Conservation (phyloP, 2,888 invertebrate genomes). For the Mactromeris polynyma region DNA sequence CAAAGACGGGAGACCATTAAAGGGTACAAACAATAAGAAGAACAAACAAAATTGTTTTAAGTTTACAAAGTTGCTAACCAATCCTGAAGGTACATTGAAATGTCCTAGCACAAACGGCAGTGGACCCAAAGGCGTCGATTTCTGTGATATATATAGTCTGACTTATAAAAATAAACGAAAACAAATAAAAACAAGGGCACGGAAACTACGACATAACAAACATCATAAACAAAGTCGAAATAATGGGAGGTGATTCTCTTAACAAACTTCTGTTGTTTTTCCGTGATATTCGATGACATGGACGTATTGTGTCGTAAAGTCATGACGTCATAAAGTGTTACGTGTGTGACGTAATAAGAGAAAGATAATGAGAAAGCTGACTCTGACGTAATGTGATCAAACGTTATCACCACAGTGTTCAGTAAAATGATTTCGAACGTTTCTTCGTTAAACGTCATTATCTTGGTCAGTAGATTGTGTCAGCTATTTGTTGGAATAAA, state of each 20-base stretch:
- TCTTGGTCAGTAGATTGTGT: conserved; percentile 33
- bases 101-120: background rate
- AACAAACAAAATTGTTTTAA: conserved; percentile 55
- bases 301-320: conserved; percentile 5
- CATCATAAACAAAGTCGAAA: conserved; percentile 45
- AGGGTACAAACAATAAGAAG: conserved; percentile 51
- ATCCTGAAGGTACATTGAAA: background rate
- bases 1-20: conserved; percentile 58
- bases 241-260: background rate
- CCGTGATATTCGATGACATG: conserved; percentile 14
- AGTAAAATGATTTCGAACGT: conserved; percentile 36
- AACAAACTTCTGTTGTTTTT: background rate
- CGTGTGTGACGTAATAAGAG: conserved; percentile 9
- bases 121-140: conserved; percentile 35
- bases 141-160: conserved; percentile 31
- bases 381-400: conserved; percentile 25
- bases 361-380: background rate
- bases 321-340: conserved; percentile 14
- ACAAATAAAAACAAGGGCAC: background rate
- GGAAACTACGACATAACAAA: conserved; percentile 38
- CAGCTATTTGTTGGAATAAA: background rate
- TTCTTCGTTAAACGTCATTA: conserved; percentile 26
- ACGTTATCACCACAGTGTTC: conserved; percentile 55
- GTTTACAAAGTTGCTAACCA: conserved; percentile 49
- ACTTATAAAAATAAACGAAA: background rate